Conservation (phyloP, 1,140 invertebrate species). For the Thaumetopoea pityocampa region DNA sequence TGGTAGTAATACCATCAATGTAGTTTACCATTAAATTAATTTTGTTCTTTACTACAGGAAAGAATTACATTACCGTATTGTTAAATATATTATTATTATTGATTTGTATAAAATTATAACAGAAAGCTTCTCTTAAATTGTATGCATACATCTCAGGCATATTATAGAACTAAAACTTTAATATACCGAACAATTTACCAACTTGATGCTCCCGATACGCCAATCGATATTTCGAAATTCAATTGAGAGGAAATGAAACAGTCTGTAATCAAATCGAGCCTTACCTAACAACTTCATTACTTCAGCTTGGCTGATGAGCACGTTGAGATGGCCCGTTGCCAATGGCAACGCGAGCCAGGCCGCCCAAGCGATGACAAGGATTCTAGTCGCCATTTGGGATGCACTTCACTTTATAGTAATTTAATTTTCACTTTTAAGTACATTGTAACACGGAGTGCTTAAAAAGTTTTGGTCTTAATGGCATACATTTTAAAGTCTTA, state of each 20-base stretch:
- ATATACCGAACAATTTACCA: too few species aligned
- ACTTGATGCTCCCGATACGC: neutral
- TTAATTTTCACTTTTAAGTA: constrained; percentile 56
- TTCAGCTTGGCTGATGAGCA: constrained; percentile 86
- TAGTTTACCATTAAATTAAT: too few species aligned
- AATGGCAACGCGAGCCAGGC: constrained; percentile 65
- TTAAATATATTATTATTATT: too few species aligned
- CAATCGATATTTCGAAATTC: constrained; percentile 17
- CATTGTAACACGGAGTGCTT: constrained; percentile 39
- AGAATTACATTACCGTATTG: too few species aligned
- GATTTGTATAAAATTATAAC: too few species aligned
- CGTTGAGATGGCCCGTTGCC: constrained; percentile 80
- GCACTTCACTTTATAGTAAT: constrained; percentile 49
- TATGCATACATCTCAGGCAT: too few species aligned
- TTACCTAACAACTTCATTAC: constrained; percentile 86
- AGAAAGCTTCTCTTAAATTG: too few species aligned
- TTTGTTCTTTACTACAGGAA: too few species aligned
- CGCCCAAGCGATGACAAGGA: constrained; percentile 56
- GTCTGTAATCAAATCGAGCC: constrained; percentile 27
- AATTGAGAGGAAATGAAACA: constrained; percentile 18
- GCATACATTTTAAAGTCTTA: constrained; percentile 39
- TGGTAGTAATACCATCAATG: too few species aligned
- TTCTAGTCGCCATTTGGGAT: constrained; percentile 47
- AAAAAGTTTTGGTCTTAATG: constrained; percentile 30
- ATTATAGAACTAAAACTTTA: too few species aligned